A percentile compares a stretch with the other conserved stretches of the same genome.
These are phyloP conservation scores for Nomada ruficornis DNA, from an alignment of 2,888 invertebrate genomes.

Conservation along the genomic window DNA sequence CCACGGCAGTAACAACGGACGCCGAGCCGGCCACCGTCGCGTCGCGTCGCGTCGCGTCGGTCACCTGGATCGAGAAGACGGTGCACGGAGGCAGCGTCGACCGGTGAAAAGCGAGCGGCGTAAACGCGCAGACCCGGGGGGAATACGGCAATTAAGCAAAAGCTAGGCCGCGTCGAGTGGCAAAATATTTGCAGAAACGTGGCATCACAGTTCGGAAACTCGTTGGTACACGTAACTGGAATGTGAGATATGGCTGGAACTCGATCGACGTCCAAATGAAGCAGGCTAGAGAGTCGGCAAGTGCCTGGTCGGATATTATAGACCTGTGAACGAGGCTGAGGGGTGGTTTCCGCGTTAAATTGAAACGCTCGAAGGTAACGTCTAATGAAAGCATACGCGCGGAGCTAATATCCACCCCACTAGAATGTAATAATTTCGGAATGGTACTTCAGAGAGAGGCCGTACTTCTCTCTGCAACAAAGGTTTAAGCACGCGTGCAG, in stretches of 20 bases:
- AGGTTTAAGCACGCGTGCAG: conserved; percentile 73
- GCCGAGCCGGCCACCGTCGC: background rate
- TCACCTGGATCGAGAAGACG: conserved; percentile 5
- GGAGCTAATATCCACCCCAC: conserved; percentile 80
- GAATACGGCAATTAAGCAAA: conserved; percentile 62
- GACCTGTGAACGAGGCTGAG: conserved; percentile 82
- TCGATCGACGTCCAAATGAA: conserved; percentile 81
- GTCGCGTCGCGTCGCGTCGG: too few species aligned
- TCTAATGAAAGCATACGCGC: conserved; percentile 83
- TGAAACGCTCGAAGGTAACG: conserved; percentile 83
- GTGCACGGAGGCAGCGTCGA: background rate
- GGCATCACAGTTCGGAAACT: conserved; percentile 73
- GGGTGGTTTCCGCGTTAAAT: conserved; percentile 82
- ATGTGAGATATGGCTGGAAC: conserved; percentile 82
- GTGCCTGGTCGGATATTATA: conserved; percentile 81
- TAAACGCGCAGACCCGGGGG: conserved; percentile 13
- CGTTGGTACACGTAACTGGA: conserved; percentile 78
- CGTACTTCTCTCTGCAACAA: conserved; percentile 72
- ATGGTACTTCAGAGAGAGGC: conserved; percentile 78
- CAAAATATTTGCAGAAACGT: conserved; percentile 74
- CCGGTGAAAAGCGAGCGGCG: conserved; percentile 19
- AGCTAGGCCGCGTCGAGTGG: conserved; percentile 66
- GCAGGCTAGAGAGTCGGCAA: conserved; percentile 79
- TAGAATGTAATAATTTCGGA: conserved; percentile 83
- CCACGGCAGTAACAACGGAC: background rate